Base-by-base conservation (phyloP, 2,797 vertebrate species). In the Eleutherodactylus coqui region DNA sequence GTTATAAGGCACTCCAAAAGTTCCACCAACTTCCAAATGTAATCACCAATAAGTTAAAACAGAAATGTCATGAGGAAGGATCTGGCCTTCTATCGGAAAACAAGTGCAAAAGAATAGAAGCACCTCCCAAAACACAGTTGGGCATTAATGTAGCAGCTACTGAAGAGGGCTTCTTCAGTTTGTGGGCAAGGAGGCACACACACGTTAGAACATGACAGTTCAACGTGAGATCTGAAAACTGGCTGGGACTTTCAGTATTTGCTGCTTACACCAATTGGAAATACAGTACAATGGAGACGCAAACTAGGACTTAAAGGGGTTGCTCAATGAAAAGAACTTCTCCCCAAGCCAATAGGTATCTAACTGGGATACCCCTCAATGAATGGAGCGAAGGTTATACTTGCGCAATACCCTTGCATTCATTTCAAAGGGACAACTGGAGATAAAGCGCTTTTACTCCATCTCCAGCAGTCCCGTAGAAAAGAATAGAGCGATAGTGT, bases 1-100 rank as follows among this genome's bases (percentile, higher is more conserved):
- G 79, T 32, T 79, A 64, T 87, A 84, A 87, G 86, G 86, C 86
- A 87, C 86, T 85, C 86, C 70, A 58, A 84, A 81, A 80, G 24
- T 55, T 84, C 76, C 80, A 82, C 82, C 82, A 75, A 62, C 32
- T 84, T 53, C 41, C 21, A 45, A 51, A 47, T 62, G 27, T 43
- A 34, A 86, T 75, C 24, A 49, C 69, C 43, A 79, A 41, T 32
- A 81, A 47, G 27, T 38, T 60, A 77, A 75, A 82, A 77, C 34
- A 86, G 72, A 82, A 82, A 86, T 82, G 72, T 82, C 60, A 82
- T 69, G 27, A 55, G 45, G 73, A 78, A 82, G 45, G 72, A 38
- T 69, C 79, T 69, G 72, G 72, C 34, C 79, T 82, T 77, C 60
- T 75, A 58, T 58, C 76, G 67, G 69, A 75, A 67, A 77, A 84